Conservation (phyloP, 1,140 invertebrate species). For the Drosophila mauritiana region DNA sequence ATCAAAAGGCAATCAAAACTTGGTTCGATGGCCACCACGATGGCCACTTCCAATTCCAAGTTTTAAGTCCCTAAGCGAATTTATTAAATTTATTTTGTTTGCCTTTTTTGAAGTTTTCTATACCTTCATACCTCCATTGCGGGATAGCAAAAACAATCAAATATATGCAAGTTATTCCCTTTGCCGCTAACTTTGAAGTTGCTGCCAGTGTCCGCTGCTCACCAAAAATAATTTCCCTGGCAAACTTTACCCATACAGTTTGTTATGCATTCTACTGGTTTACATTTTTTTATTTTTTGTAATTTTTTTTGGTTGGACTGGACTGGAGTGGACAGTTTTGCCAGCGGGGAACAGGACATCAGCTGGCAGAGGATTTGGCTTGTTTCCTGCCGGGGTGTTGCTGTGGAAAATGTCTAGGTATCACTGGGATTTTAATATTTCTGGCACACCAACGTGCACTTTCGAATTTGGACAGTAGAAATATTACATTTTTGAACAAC, state of each 20-base stretch:
- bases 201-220: conserved; percentile 51
- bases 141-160: conserved; percentile 35
- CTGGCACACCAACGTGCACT: conserved; percentile 25
- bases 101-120: conserved; percentile 21
- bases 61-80: conserved; percentile 64
- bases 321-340: neutral
- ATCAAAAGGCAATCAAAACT: conserved; percentile 66
- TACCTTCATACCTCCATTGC: conserved; percentile 3
- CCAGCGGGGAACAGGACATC: conserved; percentile 21
- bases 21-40: conserved; percentile 39
- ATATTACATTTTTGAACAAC: conserved; percentile 2
- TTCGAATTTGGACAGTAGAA: neutral
- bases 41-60: conserved; percentile 66
- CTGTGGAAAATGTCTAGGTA: conserved; percentile 26
- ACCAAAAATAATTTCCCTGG: conserved; percentile 65
- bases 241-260: conserved; percentile 69
- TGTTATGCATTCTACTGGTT: conserved; percentile 54
- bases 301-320: neutral
- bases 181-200: conserved; percentile 66
- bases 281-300: neutral
- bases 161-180: conserved; percentile 59
- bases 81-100: conserved; percentile 58
- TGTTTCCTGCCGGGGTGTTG: conserved; percentile 15
- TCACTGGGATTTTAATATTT: conserved; percentile 45
- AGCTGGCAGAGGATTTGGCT: conserved; percentile 30